phyloP scores from a whole-genome alignment of 2,888 invertebrate species.

The Didymodactylos carnosus region DNA sequence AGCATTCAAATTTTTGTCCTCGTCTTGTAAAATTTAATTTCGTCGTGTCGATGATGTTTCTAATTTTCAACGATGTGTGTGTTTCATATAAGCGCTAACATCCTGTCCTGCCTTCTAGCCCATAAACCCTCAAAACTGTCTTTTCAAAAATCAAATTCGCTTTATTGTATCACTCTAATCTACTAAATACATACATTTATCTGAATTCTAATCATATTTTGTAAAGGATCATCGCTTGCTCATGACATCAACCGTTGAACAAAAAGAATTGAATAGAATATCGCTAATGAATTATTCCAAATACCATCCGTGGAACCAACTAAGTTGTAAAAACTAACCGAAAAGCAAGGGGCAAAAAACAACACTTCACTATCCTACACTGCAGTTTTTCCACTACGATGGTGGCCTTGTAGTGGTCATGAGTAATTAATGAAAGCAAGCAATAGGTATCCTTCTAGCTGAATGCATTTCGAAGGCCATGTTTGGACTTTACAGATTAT shows the following conservation, averaged over 20 bases:
- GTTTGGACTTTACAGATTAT: too few species aligned
- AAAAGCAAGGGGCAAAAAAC: background rate
- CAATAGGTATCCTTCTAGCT: too few species aligned
- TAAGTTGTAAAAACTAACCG: constrained; percentile 61
- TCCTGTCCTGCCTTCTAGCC: constrained; percentile 81
- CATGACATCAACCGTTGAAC: constrained; percentile 56
- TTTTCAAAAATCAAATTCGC: background rate
- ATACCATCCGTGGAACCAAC: constrained; percentile 69
- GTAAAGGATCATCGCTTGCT: background rate
- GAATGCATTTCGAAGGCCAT: too few species aligned
- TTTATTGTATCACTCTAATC: too few species aligned
- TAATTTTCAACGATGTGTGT: constrained; percentile 8
- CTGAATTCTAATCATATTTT: background rate
- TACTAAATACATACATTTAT: too few species aligned
- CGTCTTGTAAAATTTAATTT: too few species aligned
- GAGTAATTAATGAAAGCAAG: too few species aligned
- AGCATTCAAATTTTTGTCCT: constrained; percentile 56
- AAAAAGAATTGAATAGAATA: background rate
- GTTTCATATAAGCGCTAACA: constrained; percentile 44
- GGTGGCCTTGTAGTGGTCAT: too few species aligned
- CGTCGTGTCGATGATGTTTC: background rate
- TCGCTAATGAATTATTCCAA: background rate
- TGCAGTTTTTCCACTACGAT: too few species aligned
- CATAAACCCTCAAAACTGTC: background rate
- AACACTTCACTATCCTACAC: background rate